These are phyloP conservation scores for Canis aureus DNA, from an alignment of 2,113 vertebrate species.

Conservation along the genomic window DNA sequence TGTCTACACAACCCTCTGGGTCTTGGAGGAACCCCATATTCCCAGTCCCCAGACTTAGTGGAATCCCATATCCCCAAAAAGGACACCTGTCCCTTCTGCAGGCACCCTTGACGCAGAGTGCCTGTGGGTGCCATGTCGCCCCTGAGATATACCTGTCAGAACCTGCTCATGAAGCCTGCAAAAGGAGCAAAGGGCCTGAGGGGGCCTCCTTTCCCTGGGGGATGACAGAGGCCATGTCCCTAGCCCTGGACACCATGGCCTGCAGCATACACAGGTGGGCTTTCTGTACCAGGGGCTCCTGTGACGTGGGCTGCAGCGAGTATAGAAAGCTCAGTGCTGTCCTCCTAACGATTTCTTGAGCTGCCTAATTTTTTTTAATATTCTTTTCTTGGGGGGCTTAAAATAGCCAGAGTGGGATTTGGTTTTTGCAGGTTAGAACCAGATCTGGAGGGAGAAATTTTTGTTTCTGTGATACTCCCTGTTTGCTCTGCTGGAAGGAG, in stretches of 20 bases:
- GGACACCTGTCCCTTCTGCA: background rate
- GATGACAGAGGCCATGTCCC: accelerated
- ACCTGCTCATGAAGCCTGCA: accelerated
- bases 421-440: background rate
- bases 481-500: background rate
- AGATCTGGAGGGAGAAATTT: background rate
- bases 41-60: background rate
- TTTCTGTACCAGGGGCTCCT: background rate
- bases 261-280: background rate
- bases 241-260: accelerated
- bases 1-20: accelerated
- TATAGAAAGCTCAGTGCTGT: accelerated
- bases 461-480: background rate
- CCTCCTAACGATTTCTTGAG: background rate
- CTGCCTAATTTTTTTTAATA: background rate
- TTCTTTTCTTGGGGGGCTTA: background rate
- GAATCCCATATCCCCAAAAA: background rate
- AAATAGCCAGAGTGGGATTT: background rate
- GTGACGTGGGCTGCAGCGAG: accelerated
- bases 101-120: accelerated
- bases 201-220: background rate
- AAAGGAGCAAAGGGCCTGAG: background rate
- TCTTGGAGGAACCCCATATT: accelerated
- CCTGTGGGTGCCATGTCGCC: accelerated
- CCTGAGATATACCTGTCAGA: accelerated